These are phyloP conservation scores for Drosophila merina DNA, from an alignment of 2,888 invertebrate genomes.

Conservation along the genomic window DNA sequence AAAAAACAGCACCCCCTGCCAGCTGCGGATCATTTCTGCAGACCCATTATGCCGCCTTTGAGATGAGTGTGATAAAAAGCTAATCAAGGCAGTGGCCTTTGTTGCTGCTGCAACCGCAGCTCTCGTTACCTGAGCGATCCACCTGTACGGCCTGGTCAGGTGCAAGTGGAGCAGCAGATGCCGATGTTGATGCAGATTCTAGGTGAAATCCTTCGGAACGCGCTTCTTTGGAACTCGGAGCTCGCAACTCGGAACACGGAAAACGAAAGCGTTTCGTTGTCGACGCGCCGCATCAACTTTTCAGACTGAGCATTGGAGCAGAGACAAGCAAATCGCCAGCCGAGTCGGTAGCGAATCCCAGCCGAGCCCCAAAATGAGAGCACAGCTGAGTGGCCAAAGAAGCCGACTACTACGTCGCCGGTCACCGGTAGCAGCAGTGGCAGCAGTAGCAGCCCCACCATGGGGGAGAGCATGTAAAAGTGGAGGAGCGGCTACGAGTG, in stretches of 20 bases:
- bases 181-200: constrained; percentile 17
- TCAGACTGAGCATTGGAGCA: constrained; percentile 62
- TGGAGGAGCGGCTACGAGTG: constrained; percentile 9
- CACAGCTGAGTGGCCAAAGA: constrained; percentile 29
- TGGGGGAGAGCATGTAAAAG: constrained; percentile 26
- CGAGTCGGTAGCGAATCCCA: constrained; percentile 49
- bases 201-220: constrained; percentile 22
- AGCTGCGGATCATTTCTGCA: not conserved
- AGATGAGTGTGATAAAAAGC: constrained; percentile 25
- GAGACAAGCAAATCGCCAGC: no score
- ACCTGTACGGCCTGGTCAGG: constrained; percentile 15
- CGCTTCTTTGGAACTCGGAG: constrained; percentile 21
- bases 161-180: constrained; percentile 14
- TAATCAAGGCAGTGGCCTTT: constrained; percentile 29
- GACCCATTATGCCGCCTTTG: no score
- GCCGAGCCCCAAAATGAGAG: constrained; percentile 43
- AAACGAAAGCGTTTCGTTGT: constrained; percentile 65
- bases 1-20: constrained; percentile 4
- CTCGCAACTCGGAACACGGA: constrained; percentile 32
- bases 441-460: constrained; percentile 5
- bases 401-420: constrained; percentile 29
- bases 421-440: constrained; percentile 30
- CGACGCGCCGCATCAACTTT: constrained; percentile 77
- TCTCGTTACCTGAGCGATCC: constrained; percentile 32
- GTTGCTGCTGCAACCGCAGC: constrained; percentile 10